Evolutionary conservation across 2,797 vertebrate genomes (phyloP).

Genomic region (Botia kubotai): DNA sequence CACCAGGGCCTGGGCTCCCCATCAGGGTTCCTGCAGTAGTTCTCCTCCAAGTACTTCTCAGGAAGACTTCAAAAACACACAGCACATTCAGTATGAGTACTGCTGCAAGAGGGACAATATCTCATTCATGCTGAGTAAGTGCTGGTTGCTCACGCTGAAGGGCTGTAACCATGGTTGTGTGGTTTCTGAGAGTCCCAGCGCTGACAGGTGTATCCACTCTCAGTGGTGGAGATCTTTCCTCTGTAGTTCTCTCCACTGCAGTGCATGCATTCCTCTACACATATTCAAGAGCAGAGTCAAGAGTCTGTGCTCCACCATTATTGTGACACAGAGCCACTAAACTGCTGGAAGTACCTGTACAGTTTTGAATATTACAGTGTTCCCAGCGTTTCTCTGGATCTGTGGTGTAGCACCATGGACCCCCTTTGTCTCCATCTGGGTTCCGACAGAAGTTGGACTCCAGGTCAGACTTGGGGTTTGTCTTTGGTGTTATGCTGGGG

Average conservation of each 20-base stretch:
- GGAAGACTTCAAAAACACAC: slow-evolving; percentile 79
- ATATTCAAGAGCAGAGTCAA: not conserved
- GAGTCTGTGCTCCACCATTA: not conserved
- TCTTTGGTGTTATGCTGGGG: slow-evolving; percentile 78
- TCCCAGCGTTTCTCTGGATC: slow-evolving; percentile 81
- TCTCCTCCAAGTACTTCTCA: slow-evolving; percentile 88
- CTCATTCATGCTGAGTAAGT: not conserved
- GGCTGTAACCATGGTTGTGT: slow-evolving; percentile 88
- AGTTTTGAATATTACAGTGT: slow-evolving; percentile 83
- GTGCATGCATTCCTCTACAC: slow-evolving; percentile 88
- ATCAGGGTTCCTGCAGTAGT: slow-evolving; percentile 96
- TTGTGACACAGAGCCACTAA: not conserved
- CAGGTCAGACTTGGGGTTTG: slow-evolving; percentile 76
- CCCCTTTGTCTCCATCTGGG: slow-evolving; percentile 80
- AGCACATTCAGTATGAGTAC: not conserved
- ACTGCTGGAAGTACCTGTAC: slow-evolving; percentile 78
- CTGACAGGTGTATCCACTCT: slow-evolving; percentile 84
- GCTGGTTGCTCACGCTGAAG: slow-evolving; percentile 80
- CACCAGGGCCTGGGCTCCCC: slow-evolving; percentile 93
- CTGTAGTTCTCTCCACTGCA: slow-evolving; percentile 93
- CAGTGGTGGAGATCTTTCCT: slow-evolving; percentile 83
- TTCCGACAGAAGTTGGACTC: slow-evolving; percentile 94
- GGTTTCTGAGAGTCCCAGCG: slow-evolving; percentile 88
- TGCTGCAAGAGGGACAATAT: not conserved
- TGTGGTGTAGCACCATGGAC: slow-evolving; percentile 95